phyloP scores from a whole-genome alignment of 2,797 vertebrate species.

The Lithobates sylvaticus region DNA sequence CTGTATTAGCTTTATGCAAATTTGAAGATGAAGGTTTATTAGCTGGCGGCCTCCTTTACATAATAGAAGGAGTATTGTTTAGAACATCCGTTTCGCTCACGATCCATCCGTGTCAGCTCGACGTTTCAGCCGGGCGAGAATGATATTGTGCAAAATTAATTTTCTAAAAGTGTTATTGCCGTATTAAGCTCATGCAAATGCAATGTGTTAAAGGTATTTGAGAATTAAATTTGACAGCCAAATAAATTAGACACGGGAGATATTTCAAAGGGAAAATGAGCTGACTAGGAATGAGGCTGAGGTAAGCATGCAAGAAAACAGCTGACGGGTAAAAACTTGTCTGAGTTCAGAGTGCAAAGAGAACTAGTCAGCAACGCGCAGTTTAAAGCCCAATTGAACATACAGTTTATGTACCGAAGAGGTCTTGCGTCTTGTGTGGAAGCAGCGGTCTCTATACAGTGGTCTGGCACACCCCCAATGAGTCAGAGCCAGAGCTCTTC shows the following conservation, averaged over 20 bases:
- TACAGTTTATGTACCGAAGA: too few species aligned
- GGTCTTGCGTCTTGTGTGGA: too few species aligned
- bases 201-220: neutral
- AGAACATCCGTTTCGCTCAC: neutral
- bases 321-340: too few species aligned
- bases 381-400: too few species aligned
- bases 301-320: too few species aligned
- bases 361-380: too few species aligned
- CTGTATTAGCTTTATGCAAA: slow-evolving; percentile 45
- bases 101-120: neutral
- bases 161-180: slow-evolving; percentile 40
- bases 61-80: slow-evolving; percentile 23
- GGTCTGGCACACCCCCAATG: too few species aligned
- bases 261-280: neutral
- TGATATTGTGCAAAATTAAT: slow-evolving; percentile 42
- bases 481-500: too few species aligned
- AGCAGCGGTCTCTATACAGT: too few species aligned
- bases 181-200: slow-evolving; percentile 5
- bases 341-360: too few species aligned
- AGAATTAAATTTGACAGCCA: slow-evolving; percentile 24
- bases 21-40: slow-evolving; percentile 10
- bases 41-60: slow-evolving; percentile 3
- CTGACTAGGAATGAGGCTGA: neutral
- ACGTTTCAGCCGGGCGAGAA: slow-evolving; percentile 2
- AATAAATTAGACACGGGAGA: slow-evolving; percentile 25